Base-by-base conservation (phyloP, 2,888 invertebrate species). In the Noctuana brunneofusca region DNA sequence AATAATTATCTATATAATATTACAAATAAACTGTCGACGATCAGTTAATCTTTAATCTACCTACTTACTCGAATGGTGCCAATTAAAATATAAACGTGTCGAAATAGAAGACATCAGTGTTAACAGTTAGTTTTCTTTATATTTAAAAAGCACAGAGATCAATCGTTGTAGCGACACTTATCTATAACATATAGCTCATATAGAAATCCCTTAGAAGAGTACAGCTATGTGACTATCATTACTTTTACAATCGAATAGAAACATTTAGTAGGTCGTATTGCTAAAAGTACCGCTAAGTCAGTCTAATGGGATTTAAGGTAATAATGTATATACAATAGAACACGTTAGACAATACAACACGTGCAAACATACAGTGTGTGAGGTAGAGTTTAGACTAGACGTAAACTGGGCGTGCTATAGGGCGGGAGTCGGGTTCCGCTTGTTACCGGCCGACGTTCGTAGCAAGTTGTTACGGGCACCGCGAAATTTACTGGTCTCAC, bases 271-370 rank as follows among this genome's bases (percentile, higher is more conserved):
- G 73, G 73, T 77, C 75, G 76, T 81, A 83, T 78, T 69, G 69
- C 83, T 86, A 89, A 80, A 68, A 86, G 79, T 89, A 86, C 76
- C 75, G 78, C 89, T 89, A 89, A 86, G 77, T 90, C 90, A 90
- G 89, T 90, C 90, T 90, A 90, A 81, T 84, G 86, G 87, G 86
- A 87, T 76, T 84, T 81, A 78, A 79, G 86, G 81, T 80, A 86
- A 79, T 72, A 64, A 59, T 65, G 68, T 73, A 71, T 71, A 59
- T 69, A 71, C 66, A 70, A 67, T 63, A 58, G 75, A 73, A 72
- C 68, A 66, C 66, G 64, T 76, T 76, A 74, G 73, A 75, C 71
- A 75, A 72, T 75, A 75, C 75, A 74, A 79, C 75, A 80, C 79
- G 87, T 89, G 88, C 88, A 80, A 70, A 75, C 73, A 70, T 76